Base-by-base conservation (phyloP, 2,113 vertebrate genomes). In the Rattus rattus region DNA sequence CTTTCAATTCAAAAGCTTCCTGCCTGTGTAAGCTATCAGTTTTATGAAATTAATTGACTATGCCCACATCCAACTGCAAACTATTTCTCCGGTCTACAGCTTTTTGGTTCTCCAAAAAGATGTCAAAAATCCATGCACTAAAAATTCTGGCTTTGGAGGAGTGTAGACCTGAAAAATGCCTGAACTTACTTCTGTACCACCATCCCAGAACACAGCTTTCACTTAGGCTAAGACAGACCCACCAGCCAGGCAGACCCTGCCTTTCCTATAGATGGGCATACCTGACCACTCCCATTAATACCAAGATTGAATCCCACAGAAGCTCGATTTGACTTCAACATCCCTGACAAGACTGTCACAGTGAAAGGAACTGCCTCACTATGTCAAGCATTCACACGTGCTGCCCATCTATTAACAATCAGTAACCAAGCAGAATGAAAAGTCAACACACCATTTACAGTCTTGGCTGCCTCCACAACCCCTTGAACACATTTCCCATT, bases 131-230 rank as follows among this genome's bases (percentile, higher is more conserved):
- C 86, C 84, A 91, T 96, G 67, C 87, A 85, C 97, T 83, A 69
- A 97, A 97, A 98, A 96, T 95, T 92, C 88, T 92, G 84, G 94
- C 94, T 97, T 83, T 96, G 17, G 28, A 97, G 96, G 84, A 69
- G 24, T 73, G 59, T 13, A 94, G 86, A 95, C 94, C 36, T 81
- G 89, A 88, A 94, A 33, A 91, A 90, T 94, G 81, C 88, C 88
- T 49, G 85, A 96, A 94, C 95, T 19, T 26, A 90, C 56, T 96
- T 95, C 59, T 39, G 10, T 89, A 69, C 79, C 19, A 49, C 1
- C 75, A 95, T 94, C 43, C 83, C 87, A 92, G 92, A 33, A 85
- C 11, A n/a, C 10, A 80, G 86, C 92, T 92, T 92, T 84, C 47
- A 63, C 97, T 96, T 88, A 77, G 73, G 88, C 94, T 39, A 67